Evolutionary conservation across 2,797 vertebrate genomes (phyloP).

Genomic region (Sciurus vulgaris): DNA sequence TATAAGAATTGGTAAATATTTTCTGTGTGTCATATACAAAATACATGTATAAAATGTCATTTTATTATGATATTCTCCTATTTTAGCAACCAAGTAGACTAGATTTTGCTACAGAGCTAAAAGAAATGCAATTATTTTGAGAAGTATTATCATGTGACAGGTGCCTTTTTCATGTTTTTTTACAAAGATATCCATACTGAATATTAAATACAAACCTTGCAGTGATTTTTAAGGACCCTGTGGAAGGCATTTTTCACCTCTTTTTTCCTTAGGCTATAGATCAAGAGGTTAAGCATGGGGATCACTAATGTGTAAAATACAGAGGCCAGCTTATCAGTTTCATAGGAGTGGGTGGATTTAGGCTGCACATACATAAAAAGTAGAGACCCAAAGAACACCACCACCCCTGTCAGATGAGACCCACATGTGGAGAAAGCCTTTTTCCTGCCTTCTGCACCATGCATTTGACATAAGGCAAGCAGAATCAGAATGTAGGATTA

Average conservation of each 20-base stretch:
- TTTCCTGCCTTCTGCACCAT: background rate
- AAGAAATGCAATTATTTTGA: background rate
- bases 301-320: constrained; percentile 59
- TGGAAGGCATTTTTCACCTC: constrained; percentile 51
- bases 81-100: background rate
- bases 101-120: background rate
- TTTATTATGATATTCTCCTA: background rate
- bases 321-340: constrained; percentile 32
- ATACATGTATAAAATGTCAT: background rate
- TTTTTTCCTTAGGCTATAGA: constrained; percentile 46
- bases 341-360: constrained; percentile 32
- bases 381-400: background rate
- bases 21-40: background rate
- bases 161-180: background rate
- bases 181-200: background rate
- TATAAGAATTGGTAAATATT: background rate
- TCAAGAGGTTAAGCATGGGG: constrained; percentile 65
- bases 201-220: background rate
- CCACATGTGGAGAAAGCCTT: constrained; percentile 22
- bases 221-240: background rate
- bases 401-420: constrained; percentile 50
- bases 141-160: background rate
- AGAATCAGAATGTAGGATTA: constrained; percentile 36
- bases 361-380: constrained; percentile 42
- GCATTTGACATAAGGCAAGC: background rate